Evolutionary conservation across 2,797 vertebrate genomes (phyloP).

Genomic region (Moxostoma hubbsi): DNA sequence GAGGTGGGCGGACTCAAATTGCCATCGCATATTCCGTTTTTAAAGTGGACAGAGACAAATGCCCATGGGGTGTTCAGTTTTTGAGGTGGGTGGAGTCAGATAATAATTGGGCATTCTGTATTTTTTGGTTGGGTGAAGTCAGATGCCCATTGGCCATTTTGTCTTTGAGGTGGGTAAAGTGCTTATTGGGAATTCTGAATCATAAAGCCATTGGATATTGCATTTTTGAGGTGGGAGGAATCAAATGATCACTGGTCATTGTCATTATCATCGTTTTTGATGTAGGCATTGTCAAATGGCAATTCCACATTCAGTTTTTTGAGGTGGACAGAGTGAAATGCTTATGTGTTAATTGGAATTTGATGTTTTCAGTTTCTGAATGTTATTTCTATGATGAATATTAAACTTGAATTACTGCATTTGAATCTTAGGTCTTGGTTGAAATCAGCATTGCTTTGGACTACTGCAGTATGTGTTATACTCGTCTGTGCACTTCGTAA

Average conservation of each 20-base stretch:
- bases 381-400: not conserved
- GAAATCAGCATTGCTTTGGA: not conserved
- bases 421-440: not conserved
- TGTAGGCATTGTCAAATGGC: not conserved
- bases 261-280: not conserved
- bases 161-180: not conserved
- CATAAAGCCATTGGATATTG: too few relatives aligned
- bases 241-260: not conserved
- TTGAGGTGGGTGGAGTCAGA: conserved; percentile 2
- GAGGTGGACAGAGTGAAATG: not conserved
- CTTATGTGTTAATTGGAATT: too few relatives aligned
- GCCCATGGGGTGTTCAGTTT: not conserved
- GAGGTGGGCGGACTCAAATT: too few relatives aligned
- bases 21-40: too few relatives aligned
- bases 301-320: not conserved
- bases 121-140: not conserved
- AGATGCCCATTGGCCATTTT: not conserved
- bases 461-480: conserved; percentile 30
- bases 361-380: not conserved
- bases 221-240: not conserved
- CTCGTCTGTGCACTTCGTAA: conserved; percentile 4
- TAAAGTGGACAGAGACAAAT: not conserved
- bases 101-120: too few relatives aligned
- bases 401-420: not conserved
- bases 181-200: too few relatives aligned